Percentiles rank a stretch among this genome's conserved stretches.
Evolutionary conservation across 2,888 invertebrate species (phyloP).

Genomic region (Chalcis sispes): DNA sequence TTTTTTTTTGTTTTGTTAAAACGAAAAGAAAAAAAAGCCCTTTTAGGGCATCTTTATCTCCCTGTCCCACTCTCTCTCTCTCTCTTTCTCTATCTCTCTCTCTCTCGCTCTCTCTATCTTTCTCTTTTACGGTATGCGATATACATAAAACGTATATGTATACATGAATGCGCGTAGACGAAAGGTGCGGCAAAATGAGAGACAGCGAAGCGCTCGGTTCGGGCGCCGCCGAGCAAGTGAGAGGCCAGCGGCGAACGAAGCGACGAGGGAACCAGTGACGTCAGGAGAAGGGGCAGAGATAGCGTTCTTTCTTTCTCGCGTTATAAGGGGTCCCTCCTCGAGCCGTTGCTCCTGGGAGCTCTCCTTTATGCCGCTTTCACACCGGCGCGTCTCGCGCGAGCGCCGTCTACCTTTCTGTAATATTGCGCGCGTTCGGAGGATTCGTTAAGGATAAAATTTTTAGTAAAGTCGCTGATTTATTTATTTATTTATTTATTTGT

Average conservation of each 20-base stretch:
- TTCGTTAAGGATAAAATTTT: too few relatives aligned
- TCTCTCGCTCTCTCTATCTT: too few relatives aligned
- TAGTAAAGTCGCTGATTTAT: too few relatives aligned
- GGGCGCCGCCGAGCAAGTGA: constrained; percentile 70
- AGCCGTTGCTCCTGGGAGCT: constrained; percentile 9
- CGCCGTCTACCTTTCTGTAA: not conserved
- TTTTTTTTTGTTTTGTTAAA: too few relatives aligned
- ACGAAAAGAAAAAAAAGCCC: too few relatives aligned
- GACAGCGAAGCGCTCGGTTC: constrained; percentile 62
- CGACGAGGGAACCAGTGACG: constrained; percentile 66
- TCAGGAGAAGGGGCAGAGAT: constrained; percentile 59
- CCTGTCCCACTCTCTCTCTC: too few relatives aligned
- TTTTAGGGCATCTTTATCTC: too few relatives aligned
- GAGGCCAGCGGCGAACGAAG: constrained; percentile 62
- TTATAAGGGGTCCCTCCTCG: constrained; percentile 46
- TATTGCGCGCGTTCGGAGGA: not conserved
- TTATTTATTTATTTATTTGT: not conserved
- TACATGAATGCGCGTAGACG: too few relatives aligned
- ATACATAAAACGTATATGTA: too few relatives aligned
- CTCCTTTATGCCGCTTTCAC: constrained; percentile 24
- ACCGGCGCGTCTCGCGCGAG: not conserved
- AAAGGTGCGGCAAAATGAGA: too few relatives aligned
- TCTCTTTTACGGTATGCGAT: too few relatives aligned
- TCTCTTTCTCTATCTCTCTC: too few relatives aligned
- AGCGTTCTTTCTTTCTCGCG: constrained; percentile 60